These are phyloP conservation scores for Melanotaenia nigrans DNA, from an alignment of 2,797 vertebrate species.

Conservation along the genomic window DNA sequence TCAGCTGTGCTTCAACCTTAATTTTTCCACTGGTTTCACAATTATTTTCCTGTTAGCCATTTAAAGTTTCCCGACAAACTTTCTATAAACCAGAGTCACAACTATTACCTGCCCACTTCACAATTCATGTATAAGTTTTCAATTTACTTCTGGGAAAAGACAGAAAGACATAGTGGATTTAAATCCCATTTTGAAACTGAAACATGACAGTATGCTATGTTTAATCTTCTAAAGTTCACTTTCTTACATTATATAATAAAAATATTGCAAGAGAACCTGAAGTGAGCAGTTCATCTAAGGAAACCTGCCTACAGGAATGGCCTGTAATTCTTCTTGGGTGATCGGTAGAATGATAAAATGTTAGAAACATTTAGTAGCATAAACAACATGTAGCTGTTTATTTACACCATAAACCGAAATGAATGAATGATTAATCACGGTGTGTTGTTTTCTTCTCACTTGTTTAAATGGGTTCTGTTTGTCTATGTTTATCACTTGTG, in stretches of 20 bases:
- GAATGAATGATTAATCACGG: neutral
- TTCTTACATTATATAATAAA: too few species aligned
- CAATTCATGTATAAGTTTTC: neutral
- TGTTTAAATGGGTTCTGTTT: neutral
- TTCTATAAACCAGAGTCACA: neutral
- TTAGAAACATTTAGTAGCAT: too few species aligned
- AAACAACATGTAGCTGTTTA: neutral
- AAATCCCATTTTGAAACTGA: neutral
- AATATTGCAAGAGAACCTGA: neutral
- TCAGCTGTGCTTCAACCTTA: neutral
- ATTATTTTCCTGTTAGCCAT: neutral
- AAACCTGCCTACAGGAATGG: neutral
- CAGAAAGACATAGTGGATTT: neutral
- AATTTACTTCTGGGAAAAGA: neutral
- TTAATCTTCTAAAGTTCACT: too few species aligned
- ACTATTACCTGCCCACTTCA: too few species aligned
- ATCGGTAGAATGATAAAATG: neutral
- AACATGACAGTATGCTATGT: neutral
- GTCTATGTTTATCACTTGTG: neutral
- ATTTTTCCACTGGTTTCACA: neutral
- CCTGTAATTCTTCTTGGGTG: neutral
- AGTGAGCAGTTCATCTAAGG: neutral
- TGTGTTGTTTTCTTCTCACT: neutral
- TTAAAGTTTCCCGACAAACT: neutral
- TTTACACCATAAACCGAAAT: neutral